Evolutionary conservation across 2,888 invertebrate species (phyloP).

Genomic region (Rhabditoides inermis): DNA sequence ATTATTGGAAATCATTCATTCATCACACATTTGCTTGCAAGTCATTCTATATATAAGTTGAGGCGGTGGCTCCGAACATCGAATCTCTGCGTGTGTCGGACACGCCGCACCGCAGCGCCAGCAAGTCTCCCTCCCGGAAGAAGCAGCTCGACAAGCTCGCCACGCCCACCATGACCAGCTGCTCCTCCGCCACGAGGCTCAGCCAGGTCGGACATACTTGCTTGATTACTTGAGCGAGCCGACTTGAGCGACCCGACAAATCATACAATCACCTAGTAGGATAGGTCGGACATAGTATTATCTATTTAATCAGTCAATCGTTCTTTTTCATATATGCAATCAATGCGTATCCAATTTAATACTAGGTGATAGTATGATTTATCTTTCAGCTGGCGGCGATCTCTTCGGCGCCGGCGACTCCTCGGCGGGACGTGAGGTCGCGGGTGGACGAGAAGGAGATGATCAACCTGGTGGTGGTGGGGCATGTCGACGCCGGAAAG

Average conservation of each 20-base stretch:
- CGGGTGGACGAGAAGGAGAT: slow-evolving; percentile 20
- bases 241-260: too few relatives aligned
- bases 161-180: too few relatives aligned
- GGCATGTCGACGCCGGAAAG: slow-evolving; percentile 93
- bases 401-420: slow-evolving; percentile 15
- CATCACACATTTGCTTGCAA: background rate
- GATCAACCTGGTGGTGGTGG: slow-evolving; percentile 56
- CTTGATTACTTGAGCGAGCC: too few relatives aligned
- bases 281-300: too few relatives aligned
- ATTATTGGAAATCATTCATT: too few relatives aligned
- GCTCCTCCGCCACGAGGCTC: too few relatives aligned
- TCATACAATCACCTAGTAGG: too few relatives aligned
- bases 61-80: slow-evolving; percentile 13
- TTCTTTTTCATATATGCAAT: too few relatives aligned
- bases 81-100: slow-evolving; percentile 12
- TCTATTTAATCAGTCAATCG: too few relatives aligned
- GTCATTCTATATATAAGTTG: too few relatives aligned
- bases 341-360: background rate
- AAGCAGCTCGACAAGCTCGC: background rate
- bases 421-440: slow-evolving; percentile 17
- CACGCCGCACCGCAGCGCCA: slow-evolving; percentile 9
- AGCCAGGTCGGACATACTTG: too few relatives aligned
- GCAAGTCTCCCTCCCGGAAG: slow-evolving; percentile 19
- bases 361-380: slow-evolving; percentile 1
- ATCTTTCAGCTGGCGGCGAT: slow-evolving; percentile 26